Conservation (phyloP, 2,113 vertebrate species). For the Mus spicilegus region DNA sequence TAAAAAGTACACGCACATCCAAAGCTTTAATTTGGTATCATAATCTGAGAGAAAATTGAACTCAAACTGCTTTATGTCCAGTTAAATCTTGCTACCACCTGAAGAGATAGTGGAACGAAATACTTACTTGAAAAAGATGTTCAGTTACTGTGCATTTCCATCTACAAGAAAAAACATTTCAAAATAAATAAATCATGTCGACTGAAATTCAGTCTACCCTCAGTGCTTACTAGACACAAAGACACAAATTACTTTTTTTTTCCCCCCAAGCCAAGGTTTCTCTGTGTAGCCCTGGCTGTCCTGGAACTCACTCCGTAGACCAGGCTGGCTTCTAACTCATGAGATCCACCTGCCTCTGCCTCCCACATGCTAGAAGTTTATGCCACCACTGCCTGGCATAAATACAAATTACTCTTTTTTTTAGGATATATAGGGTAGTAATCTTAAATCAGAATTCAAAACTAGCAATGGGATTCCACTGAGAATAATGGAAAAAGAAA, state of each 20-base stretch:
- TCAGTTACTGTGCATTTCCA: slow-evolving; percentile 83
- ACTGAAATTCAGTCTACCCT: slow-evolving; percentile 44
- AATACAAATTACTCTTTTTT: slow-evolving; percentile 70
- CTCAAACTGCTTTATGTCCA: slow-evolving; percentile 77
- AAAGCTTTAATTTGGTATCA: slow-evolving; percentile 76
- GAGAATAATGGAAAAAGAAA: slow-evolving; percentile 42
- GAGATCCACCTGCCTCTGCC: neutral
- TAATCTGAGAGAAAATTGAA: slow-evolving; percentile 79
- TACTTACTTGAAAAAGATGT: slow-evolving; percentile 77
- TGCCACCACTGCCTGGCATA: neutral
- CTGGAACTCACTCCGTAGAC: neutral
- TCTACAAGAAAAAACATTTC: slow-evolving; percentile 77
- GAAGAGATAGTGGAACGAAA: slow-evolving; percentile 73
- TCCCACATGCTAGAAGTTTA: neutral
- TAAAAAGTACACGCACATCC: slow-evolving; percentile 65
- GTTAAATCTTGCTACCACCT: slow-evolving; percentile 73
- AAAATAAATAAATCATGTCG: slow-evolving; percentile 73
- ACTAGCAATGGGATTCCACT: slow-evolving; percentile 47
- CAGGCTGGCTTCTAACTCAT: neutral
- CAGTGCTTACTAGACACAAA: slow-evolving; percentile 68
- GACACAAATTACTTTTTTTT: slow-evolving; percentile 62
- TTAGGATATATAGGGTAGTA: slow-evolving; percentile 26
- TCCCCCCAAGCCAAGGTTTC: neutral
- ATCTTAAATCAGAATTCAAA: slow-evolving; percentile 67
- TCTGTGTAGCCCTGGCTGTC: neutral